Conservation (phyloP, 2,797 vertebrate genomes). For the Mico argentatus region DNA sequence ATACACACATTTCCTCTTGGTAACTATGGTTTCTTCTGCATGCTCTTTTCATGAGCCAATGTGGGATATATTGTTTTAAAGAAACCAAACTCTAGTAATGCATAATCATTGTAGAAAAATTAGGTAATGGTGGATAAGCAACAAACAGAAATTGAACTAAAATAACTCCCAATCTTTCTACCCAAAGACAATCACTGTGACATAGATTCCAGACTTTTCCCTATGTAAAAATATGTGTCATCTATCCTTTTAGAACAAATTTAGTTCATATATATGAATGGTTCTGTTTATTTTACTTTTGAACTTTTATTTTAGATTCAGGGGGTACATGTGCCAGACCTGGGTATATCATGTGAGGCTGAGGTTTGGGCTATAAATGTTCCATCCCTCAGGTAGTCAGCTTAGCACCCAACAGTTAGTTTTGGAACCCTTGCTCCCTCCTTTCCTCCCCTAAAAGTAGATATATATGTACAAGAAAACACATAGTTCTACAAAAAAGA, state of each 20-base stretch:
- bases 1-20: background rate
- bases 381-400: too few species aligned
- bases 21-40: background rate
- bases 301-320: too few species aligned
- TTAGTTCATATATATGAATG: background rate
- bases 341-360: too few species aligned
- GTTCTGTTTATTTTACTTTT: too few species aligned
- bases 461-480: too few species aligned
- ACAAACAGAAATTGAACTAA: background rate
- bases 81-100: background rate
- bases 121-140: background rate
- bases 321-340: too few species aligned
- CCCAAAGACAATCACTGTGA: background rate
- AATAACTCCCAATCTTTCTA: background rate
- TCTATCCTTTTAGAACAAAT: background rate
- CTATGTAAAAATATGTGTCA: background rate
- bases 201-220: background rate
- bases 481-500: too few species aligned
- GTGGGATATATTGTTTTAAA: background rate
- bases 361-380: too few species aligned
- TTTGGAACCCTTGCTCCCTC: too few species aligned
- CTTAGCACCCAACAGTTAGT: too few species aligned
- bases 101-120: background rate
- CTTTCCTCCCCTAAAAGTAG: too few species aligned
- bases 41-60: background rate